phyloP scores from a whole-genome alignment of 2,888 invertebrate genomes.

The Drosophila vallismaia region DNA sequence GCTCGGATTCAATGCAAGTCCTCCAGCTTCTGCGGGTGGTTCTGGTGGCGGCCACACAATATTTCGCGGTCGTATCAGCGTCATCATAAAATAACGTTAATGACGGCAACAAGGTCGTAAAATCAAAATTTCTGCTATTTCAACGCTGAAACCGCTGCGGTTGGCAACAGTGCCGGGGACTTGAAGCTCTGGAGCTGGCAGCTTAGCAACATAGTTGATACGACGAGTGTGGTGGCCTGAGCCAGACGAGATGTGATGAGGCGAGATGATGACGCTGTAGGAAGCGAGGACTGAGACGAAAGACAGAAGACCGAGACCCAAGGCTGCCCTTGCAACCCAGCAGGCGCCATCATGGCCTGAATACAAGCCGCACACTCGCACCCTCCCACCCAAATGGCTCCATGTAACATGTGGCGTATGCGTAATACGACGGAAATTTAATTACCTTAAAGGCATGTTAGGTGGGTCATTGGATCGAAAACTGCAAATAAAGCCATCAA shows the following conservation, averaged over 20 bases:
- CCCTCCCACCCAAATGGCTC: slow-evolving; percentile 12
- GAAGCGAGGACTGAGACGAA: slow-evolving; percentile 9
- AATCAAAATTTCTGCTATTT: slow-evolving; percentile 80
- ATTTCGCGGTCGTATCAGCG: slow-evolving; percentile 78
- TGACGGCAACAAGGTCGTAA: slow-evolving; percentile 79
- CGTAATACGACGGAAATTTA: slow-evolving; percentile 51
- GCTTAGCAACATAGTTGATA: slow-evolving; percentile 68
- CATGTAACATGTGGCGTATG: slow-evolving; percentile 55
- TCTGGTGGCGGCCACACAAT: slow-evolving; percentile 49
- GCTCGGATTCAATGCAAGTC: slow-evolving; percentile 46
- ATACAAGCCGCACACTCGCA: slow-evolving; percentile 39
- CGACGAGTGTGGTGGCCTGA: slow-evolving; percentile 20
- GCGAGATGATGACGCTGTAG: slow-evolving; percentile 21
- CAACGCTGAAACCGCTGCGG: slow-evolving; percentile 65
- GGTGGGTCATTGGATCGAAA: slow-evolving; percentile 32
- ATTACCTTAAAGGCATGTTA: slow-evolving; percentile 56
- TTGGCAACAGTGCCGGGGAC: slow-evolving; percentile 29
- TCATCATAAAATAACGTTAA: slow-evolving; percentile 81
- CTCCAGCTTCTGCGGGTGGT: slow-evolving; percentile 29
- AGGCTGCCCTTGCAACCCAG: slow-evolving; percentile 39
- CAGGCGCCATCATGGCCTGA: slow-evolving; percentile 46
- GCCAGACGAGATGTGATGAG: slow-evolving; percentile 21
- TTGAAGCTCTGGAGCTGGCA: slow-evolving; percentile 44
- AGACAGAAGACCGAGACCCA: slow-evolving; percentile 16
- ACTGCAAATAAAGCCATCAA: slow-evolving; percentile 29